These are phyloP conservation scores for Perccottus glenii DNA, from an alignment of 2,113 vertebrate genomes.

Conservation along the genomic window DNA sequence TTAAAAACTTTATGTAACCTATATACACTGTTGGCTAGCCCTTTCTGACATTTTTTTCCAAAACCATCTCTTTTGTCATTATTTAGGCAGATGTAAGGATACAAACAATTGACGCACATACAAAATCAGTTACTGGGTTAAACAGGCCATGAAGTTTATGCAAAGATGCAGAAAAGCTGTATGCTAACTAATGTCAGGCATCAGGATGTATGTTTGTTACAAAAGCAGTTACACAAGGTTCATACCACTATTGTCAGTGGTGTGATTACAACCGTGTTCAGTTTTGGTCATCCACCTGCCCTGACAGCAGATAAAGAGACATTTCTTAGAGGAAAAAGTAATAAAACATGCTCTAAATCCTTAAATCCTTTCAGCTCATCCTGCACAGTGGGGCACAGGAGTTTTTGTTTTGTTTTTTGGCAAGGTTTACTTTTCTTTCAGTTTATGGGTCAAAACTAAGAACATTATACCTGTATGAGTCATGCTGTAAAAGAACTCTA, in stretches of 20 bases:
- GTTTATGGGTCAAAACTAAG: not conserved
- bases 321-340: constrained; percentile 1
- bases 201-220: constrained; percentile 7
- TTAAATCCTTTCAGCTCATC: constrained; percentile 13
- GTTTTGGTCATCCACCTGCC: not conserved
- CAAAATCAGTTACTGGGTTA: constrained; percentile 2
- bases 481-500: not conserved
- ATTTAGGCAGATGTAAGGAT: not conserved
- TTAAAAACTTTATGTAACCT: too few relatives aligned
- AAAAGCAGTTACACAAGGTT: constrained; percentile 2
- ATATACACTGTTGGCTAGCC: too few relatives aligned
- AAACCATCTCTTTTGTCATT: not conserved
- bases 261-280: constrained; percentile 6
- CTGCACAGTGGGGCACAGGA: not conserved
- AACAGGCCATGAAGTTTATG: constrained; percentile 4
- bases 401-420: not conserved
- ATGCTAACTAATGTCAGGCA: not conserved
- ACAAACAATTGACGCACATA: constrained; percentile 4
- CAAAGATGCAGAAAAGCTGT: not conserved
- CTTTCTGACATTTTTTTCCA: too few relatives aligned
- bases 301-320: not conserved
- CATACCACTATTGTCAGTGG: not conserved
- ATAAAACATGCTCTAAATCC: constrained; percentile 23
- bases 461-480: too few relatives aligned
- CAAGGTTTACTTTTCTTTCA: not conserved